Conservation (phyloP, 2,888 invertebrate species). For the Xestia ashworthii region DNA sequence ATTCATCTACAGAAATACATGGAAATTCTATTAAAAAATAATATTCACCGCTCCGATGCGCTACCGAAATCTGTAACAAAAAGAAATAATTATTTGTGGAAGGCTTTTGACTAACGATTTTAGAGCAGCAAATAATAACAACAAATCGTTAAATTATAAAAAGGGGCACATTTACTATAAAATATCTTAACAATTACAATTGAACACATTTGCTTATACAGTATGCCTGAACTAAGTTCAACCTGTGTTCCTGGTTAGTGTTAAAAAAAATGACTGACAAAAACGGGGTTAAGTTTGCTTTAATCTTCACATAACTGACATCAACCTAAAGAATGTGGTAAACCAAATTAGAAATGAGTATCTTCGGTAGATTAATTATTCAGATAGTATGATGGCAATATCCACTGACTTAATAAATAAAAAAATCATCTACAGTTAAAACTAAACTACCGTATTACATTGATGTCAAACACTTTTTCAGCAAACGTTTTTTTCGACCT, state of each 20-base stretch:
- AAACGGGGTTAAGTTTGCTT: background rate
- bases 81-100: background rate
- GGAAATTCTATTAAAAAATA: background rate
- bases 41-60: background rate
- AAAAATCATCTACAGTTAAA: background rate
- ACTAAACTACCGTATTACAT: background rate
- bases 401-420: background rate
- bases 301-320: background rate
- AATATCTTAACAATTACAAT: too few relatives aligned
- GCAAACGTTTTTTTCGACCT: constrained; percentile 1
- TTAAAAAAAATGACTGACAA: background rate
- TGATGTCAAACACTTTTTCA: background rate
- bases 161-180: too few relatives aligned
- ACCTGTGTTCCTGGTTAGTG: too few relatives aligned
- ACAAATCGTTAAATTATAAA: too few relatives aligned
- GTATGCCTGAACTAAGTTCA: too few relatives aligned
- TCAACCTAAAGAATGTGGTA: background rate
- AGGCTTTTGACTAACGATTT: background rate
- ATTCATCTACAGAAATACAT: background rate
- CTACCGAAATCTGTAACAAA: constrained; percentile 16
- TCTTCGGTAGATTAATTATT: background rate
- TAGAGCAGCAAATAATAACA: background rate
- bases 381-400: background rate
- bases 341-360: background rate
- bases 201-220: too few relatives aligned